Conservation (phyloP, 2,113 vertebrate species). For the Balaenoptera acutorostrata region DNA sequence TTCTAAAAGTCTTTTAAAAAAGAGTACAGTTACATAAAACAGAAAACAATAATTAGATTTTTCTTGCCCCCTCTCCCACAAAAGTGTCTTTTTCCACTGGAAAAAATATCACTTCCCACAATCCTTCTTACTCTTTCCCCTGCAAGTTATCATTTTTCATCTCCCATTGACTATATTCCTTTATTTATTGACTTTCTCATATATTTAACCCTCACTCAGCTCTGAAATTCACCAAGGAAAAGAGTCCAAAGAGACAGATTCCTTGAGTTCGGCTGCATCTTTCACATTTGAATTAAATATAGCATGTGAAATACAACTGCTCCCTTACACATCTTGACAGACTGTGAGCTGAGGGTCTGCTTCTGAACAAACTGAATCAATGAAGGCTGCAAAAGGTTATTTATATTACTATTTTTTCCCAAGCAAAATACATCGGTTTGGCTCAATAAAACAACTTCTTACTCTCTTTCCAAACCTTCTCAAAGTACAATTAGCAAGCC, state of each 20-base stretch:
- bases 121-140: not conserved
- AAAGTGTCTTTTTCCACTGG: not conserved
- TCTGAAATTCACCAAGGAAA: constrained; percentile 12
- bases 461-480: constrained; percentile 10
- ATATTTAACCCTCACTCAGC: not conserved
- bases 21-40: not conserved
- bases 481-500: constrained; percentile 9
- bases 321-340: not conserved
- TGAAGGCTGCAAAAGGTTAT: not conserved
- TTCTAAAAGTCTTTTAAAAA: too few species aligned
- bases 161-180: not conserved
- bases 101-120: not conserved
- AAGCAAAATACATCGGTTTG: constrained; percentile 1
- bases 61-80: too few species aligned
- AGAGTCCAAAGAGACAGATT: not conserved
- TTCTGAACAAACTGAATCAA: not conserved
- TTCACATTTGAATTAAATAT: not conserved
- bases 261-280: not conserved
- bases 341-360: not conserved
- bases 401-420: not conserved
- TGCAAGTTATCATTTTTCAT: not conserved
- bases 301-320: not conserved
- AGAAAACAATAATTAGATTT: not conserved
- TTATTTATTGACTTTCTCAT: not conserved
- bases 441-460: constrained; percentile 22